Conservation (phyloP, 2,113 vertebrate genomes). For the Cathartes aura region DNA sequence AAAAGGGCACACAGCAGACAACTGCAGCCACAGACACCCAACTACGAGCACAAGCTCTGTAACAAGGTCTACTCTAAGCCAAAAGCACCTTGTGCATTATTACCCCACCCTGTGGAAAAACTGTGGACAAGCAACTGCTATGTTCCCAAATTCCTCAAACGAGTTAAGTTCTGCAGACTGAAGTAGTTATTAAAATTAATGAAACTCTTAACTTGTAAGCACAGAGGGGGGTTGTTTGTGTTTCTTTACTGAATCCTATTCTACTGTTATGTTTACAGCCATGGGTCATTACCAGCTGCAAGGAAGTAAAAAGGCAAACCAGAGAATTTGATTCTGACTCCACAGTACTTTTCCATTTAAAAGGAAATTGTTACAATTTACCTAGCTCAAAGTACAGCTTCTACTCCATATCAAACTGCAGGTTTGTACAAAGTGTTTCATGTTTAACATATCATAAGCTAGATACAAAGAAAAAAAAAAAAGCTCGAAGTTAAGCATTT, state of each 20-base stretch:
- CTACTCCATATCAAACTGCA: not conserved
- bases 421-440: not conserved
- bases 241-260: not conserved
- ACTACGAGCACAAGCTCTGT: not conserved
- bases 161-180: not conserved
- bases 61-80: not conserved
- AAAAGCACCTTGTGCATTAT: not conserved
- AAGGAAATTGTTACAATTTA: not conserved
- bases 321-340: not conserved
- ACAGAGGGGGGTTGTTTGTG: not conserved
- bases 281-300: conserved; percentile 21
- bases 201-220: not conserved
- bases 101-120: not conserved
- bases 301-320: conserved; percentile 21
- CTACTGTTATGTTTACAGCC: not conserved
- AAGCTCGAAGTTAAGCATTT: not conserved
- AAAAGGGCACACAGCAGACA: not conserved
- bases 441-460: not conserved
- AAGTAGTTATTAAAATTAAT: not conserved
- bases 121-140: not conserved
- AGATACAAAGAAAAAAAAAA: not conserved
- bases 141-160: not conserved
- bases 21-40: not conserved
- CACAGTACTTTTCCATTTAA: conserved; percentile 33
- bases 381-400: not conserved